Evolutionary conservation across 2,888 invertebrate species (phyloP), one percentile per base, ranked within the genome.

Genomic region (Agonopterix arenella): DNA sequence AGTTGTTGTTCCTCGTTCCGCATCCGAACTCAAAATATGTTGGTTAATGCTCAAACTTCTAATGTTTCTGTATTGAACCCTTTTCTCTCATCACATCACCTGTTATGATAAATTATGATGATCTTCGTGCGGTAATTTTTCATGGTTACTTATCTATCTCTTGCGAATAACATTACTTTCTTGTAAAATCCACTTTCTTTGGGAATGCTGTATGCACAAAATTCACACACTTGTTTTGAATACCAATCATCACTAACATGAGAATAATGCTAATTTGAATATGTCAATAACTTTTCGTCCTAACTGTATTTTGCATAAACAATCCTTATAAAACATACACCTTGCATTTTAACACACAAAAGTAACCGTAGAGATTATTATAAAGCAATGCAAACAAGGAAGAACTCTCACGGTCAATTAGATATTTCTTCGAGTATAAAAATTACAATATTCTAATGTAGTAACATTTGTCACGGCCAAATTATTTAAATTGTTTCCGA

Each of bases 401-500:
- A 55, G 36, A 57, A 59, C 63, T 78, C 80, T 74, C 80, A 81
- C 82, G 78, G 70, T 80, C 82, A 85, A 84, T 83, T 83, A 80
- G 70, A 62, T 63, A 63, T 62, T 65, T 69, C 66, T 67, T 71
- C 68, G 61, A 60, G 69, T 62, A 66, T 73, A 66, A 78, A 74
- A 76, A 73, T 66, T 64, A 58, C 63, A 71, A 70, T 73, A 77
- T 75, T 74, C 66, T 70, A 74, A 81, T 78, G 60, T 54, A 54
- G 56, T 51, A 59, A 68, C 76, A 77, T 83, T 84, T 80, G 79
- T 83, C 78, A 83, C 59, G 65, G 64, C 67, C 61, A 68, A 84
- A 81, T 84, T 84, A 84, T 86, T 86, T 72, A 85, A 84, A 86
- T 84, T 76, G 68, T 63, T 54, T 64, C 61, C 59, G 68, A 69